phyloP scores from a whole-genome alignment of 2,113 vertebrate genomes.

The Ceyx margarethae region DNA sequence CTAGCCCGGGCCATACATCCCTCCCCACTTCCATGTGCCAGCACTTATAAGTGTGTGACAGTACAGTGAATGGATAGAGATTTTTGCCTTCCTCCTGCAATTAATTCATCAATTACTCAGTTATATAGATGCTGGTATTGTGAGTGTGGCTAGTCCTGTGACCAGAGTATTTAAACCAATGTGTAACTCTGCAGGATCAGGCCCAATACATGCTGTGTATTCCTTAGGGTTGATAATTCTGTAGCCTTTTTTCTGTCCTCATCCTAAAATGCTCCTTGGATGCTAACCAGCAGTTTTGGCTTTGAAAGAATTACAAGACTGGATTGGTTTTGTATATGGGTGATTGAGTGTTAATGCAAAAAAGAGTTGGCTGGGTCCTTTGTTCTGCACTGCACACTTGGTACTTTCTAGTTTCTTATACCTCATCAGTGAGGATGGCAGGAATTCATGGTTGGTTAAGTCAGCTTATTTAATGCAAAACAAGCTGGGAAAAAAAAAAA shows the following conservation, averaged over 20 bases:
- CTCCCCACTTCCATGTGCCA: neutral
- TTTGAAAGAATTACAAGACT: neutral
- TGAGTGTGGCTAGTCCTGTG: neutral
- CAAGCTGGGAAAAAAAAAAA: neutral
- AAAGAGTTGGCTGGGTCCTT: neutral
- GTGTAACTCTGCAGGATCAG: neutral
- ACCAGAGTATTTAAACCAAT: neutral
- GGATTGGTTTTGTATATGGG: neutral
- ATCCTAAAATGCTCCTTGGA: neutral
- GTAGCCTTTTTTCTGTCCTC: neutral
- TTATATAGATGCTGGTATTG: neutral
- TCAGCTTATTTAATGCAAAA: constrained; percentile 4
- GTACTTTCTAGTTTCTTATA: neutral
- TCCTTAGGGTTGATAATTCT: neutral
- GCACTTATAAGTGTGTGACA: neutral
- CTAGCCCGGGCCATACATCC: neutral
- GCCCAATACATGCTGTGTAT: neutral
- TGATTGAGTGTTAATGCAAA: neutral
- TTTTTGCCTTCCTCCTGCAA: neutral
- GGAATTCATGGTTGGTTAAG: neutral
- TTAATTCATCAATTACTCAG: neutral
- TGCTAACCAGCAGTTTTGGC: neutral
- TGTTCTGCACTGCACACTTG: neutral
- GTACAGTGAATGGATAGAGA: neutral
- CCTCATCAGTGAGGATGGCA: neutral